Conservation (phyloP, 1,140 invertebrate genomes). For the Zophobas morio region DNA sequence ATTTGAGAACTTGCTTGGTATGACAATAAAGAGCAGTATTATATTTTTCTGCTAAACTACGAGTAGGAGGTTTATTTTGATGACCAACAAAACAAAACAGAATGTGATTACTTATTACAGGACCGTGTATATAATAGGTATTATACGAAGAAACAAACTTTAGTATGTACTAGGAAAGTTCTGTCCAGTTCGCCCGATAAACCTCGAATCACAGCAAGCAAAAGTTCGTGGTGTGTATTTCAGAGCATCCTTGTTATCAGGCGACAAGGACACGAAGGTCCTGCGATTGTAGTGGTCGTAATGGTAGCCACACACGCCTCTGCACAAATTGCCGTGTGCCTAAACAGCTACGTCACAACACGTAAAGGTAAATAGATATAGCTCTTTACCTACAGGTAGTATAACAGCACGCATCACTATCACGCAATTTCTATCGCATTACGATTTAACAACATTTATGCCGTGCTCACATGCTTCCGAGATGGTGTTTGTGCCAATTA, state of each 20-base stretch:
- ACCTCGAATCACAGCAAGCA: no score
- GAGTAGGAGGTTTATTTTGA: no score
- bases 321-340: conserved; percentile 46
- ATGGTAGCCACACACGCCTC: conserved; percentile 47
- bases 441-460: conserved; percentile 49
- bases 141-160: no score
- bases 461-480: conserved; percentile 43
- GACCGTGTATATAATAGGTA: no score
- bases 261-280: neutral
- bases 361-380: conserved; percentile 53
- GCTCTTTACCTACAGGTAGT: conserved; percentile 54
- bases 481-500: conserved; percentile 51
- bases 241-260: neutral
- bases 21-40: no score
- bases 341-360: conserved; percentile 51
- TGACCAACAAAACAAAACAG: no score
- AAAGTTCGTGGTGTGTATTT: no score
- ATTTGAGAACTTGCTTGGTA: no score
- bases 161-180: no score
- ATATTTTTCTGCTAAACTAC: no score
- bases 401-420: conserved; percentile 50
- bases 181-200: no score
- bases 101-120: no score
- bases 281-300: conserved; percentile 6
- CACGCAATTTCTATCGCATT: conserved; percentile 51